These are phyloP conservation scores for Drosophila baimaii DNA, from an alignment of 1,140 invertebrate genomes.

Conservation along the genomic window DNA sequence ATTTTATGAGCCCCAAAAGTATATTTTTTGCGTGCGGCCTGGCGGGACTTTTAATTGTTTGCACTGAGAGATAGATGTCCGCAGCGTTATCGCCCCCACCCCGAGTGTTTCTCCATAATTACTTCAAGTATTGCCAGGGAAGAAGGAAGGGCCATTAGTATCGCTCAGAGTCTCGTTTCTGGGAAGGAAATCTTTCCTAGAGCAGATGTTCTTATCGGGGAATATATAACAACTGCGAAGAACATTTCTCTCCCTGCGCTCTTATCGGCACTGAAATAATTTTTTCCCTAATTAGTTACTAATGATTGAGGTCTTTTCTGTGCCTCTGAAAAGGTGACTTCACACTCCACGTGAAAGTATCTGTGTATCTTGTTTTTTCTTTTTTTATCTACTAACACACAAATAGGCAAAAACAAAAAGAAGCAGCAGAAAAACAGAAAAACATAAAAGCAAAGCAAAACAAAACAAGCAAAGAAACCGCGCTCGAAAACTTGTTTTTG, in stretches of 20 bases:
- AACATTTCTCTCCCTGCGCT: neutral
- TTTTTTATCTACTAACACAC: constrained; percentile 40
- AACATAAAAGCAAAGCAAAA: constrained; percentile 27
- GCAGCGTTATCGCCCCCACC: constrained; percentile 35
- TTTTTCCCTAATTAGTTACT: constrained; percentile 32
- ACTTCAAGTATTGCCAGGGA: constrained; percentile 10
- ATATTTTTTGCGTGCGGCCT: neutral
- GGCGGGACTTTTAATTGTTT: constrained; percentile 30
- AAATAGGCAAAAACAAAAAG: neutral
- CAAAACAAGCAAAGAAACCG: constrained; percentile 44
- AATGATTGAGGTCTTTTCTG: constrained; percentile 19
- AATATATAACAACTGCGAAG: constrained; percentile 6
- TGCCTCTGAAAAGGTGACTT: constrained; percentile 4
- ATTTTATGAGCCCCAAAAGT: constrained; percentile 11
- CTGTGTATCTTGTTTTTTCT: constrained; percentile 9
- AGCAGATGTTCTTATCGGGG: constrained; percentile 24
- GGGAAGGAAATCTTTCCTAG: neutral
- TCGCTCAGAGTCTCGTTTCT: neutral
- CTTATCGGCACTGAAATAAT: constrained; percentile 31
- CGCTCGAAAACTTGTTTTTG: constrained; percentile 44
- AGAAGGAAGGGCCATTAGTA: constrained; percentile 22
- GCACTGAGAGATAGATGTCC: constrained; percentile 15
- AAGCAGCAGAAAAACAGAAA: constrained; percentile 12
- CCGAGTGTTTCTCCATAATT: constrained; percentile 31
- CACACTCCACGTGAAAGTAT: constrained; percentile 31